Base-by-base conservation (phyloP, 2,113 vertebrate genomes). In the Beaufortia kweichowensis region DNA sequence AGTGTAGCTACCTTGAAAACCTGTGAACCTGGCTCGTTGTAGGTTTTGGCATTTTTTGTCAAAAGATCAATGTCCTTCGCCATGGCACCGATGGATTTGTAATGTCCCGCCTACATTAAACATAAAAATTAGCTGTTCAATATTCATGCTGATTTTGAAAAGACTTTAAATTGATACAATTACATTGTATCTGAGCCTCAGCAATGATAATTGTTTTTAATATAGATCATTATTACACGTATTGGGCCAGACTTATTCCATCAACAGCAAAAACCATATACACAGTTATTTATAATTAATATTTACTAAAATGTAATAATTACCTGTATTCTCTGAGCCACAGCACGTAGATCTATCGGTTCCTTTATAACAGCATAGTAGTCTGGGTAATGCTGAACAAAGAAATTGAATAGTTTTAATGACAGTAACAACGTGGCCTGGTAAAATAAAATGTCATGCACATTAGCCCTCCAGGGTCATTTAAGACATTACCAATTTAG, bases 331-430 rank as follows among this genome's bases (percentile, higher is more conserved):
- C 94, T 94, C 87, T 98, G 97, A 85, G 97, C 92, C 74, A 99
- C 94, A 53, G 93, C 91, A 90, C 98, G 95, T 82, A 99, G 92
- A 93, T 99, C 97, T 84, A 99, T 96, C 80, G 97, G 97, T 67
- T 99, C 97, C 87, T 99, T 99, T 89, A 98, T 98, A 89, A 99
- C 92, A 86, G 97, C 97, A 91, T 99, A 99, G 92, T 99, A 99
- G 91, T 99, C 97, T 88, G 97, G 97, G 89, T 99, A 99, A 94
- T 99, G 96, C 97, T 99, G 80, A 39, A 89, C 55, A 6, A 14
- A 60, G 61, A 63, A 31, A 57, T 24, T 48, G 28, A 39, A n/a
- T 8, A 23, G 24, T 24, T 60, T 60, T 68, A 10, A 11, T 31
- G 2, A 69, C 31, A 69, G 15, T 19, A 31, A 48, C 2, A 26